phyloP scores from a whole-genome alignment of 2,113 vertebrate genomes.

The Equus przewalskii region DNA sequence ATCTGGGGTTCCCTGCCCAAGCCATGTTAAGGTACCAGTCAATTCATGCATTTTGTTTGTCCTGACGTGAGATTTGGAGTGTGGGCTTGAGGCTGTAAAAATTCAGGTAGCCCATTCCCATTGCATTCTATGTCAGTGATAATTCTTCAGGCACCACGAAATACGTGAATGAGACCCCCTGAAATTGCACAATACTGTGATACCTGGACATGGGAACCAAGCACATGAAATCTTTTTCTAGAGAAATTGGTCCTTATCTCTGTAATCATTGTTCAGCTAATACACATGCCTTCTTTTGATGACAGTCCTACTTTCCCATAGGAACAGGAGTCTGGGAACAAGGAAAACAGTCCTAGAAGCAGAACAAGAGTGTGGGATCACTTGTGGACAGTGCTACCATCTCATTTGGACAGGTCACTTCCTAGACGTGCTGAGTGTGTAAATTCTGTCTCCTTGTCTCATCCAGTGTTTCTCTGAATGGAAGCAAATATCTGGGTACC shows the following conservation, averaged over 20 bases:
- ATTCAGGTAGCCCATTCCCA: background rate
- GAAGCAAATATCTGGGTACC: background rate
- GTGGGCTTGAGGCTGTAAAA: background rate
- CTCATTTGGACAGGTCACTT: background rate
- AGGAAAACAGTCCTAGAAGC: background rate
- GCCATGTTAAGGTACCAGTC: background rate
- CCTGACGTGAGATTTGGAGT: background rate
- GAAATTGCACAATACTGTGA: background rate
- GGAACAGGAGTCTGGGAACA: background rate
- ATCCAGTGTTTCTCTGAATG: background rate
- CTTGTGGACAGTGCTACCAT: background rate
- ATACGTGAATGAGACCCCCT: background rate
- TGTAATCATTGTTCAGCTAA: background rate
- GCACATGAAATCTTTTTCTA: background rate
- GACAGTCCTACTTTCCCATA: background rate
- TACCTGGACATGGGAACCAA: background rate
- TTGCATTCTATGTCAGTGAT: background rate
- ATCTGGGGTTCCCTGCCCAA: background rate
- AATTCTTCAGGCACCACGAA: too few relatives aligned
- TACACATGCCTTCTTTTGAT: background rate
- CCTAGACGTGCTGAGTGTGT: background rate
- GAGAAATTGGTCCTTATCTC: background rate
- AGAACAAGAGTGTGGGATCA: background rate
- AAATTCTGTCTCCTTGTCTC: background rate
- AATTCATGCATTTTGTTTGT: background rate